Conservation (phyloP, 1,140 invertebrate species). For the Ceratina japonica region DNA sequence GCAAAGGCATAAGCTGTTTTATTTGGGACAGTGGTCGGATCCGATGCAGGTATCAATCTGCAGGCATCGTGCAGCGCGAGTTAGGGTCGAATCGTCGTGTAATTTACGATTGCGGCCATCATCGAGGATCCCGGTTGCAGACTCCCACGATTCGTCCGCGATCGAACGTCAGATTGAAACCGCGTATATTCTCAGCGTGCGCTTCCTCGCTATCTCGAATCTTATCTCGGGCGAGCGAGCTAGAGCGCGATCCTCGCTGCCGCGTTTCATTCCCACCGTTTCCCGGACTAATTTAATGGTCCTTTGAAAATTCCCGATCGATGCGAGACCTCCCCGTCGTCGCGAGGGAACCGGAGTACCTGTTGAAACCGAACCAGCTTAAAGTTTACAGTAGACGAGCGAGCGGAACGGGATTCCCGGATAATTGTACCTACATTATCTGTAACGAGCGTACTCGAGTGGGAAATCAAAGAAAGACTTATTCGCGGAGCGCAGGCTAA, state of each 20-base stretch:
- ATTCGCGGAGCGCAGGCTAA: too few species aligned
- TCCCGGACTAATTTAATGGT: too few species aligned
- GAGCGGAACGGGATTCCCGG: neutral
- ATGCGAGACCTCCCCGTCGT: too few species aligned
- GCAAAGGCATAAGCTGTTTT: too few species aligned
- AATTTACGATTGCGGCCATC: conserved; percentile 25
- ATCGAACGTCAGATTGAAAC: conserved; percentile 46
- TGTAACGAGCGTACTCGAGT: too few species aligned
- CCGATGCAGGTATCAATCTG: conserved; percentile 26
- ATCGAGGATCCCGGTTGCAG: neutral
- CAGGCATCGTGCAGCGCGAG: neutral
- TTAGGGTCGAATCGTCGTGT: conserved; percentile 2
- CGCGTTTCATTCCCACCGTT: conserved; percentile 33
- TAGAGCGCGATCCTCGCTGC: conserved; percentile 24
- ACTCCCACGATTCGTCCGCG: conserved; percentile 37
- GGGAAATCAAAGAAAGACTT: too few species aligned
- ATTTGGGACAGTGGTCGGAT: neutral
- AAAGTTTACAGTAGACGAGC: neutral
- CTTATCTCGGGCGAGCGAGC: conserved; percentile 31
- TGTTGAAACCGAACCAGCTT: conserved; percentile 6
- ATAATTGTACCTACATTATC: too few species aligned
- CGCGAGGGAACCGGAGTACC: neutral
- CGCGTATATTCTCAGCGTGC: conserved; percentile 49
- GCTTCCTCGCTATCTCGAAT: conserved; percentile 46
- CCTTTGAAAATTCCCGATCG: neutral